Percentiles rank a stretch among this genome's conserved stretches.
Evolutionary conservation across 2,797 vertebrate genomes (phyloP).

Genomic region (Eospalax fontanierii): DNA sequence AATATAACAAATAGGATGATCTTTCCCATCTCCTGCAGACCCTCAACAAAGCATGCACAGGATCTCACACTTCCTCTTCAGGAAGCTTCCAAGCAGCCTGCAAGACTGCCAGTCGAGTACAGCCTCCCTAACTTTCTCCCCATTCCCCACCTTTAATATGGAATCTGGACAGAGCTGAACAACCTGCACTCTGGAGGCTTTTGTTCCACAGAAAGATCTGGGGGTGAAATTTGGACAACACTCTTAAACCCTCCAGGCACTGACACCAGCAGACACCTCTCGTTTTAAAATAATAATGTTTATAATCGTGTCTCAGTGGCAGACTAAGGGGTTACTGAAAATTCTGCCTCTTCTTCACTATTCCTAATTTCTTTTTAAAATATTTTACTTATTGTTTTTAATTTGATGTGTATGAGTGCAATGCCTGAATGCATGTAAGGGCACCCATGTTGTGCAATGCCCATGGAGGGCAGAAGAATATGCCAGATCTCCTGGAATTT

Average conservation of each 20-base stretch:
- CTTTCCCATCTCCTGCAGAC: conserved; percentile 73
- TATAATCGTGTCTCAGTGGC: not conserved
- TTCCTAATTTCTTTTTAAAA: not conserved
- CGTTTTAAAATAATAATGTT: not conserved
- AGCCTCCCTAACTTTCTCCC: conserved; percentile 64
- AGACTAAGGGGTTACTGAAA: not conserved
- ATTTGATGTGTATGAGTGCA: too few relatives aligned
- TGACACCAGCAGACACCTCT: not conserved
- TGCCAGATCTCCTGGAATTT: too few relatives aligned
- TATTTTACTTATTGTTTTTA: too few relatives aligned
- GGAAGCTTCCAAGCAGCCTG: conserved; percentile 54
- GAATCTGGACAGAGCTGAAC: not conserved
- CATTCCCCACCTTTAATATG: conserved; percentile 56
- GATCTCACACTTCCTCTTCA: conserved; percentile 70
- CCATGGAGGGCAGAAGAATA: too few relatives aligned
- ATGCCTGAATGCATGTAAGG: too few relatives aligned
- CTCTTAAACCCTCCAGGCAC: conserved; percentile 13
- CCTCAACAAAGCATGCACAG: conserved; percentile 53
- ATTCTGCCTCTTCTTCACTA: not conserved
- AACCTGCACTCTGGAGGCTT: not conserved
- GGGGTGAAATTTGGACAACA: not conserved
- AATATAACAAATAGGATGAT: conserved; percentile 81
- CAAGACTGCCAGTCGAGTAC: conserved; percentile 71
- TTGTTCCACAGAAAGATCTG: conserved; percentile 8
- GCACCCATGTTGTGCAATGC: too few relatives aligned